phyloP scores from a whole-genome alignment of 2,113 vertebrate genomes.

The Labeo rohita region DNA sequence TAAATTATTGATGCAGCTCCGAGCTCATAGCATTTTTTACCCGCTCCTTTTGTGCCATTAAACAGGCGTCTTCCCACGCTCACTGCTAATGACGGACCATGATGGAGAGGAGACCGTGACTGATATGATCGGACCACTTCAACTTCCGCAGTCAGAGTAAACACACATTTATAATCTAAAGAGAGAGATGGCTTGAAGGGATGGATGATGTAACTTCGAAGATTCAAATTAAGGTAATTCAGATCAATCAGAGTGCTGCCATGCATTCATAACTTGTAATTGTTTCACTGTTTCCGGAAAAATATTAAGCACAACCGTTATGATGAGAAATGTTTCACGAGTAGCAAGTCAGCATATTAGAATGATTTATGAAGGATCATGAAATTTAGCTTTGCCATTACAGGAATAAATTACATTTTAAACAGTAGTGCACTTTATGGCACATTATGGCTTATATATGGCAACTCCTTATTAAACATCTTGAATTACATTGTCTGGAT shows the following conservation, averaged over 20 bases:
- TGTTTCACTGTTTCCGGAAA: neutral
- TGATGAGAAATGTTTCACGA: neutral
- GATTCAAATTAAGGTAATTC: constrained; percentile 59
- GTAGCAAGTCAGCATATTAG: neutral
- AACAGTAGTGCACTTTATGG: too few relatives aligned
- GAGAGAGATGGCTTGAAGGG: constrained; percentile 28
- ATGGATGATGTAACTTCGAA: constrained; percentile 57
- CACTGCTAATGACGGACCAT: constrained; percentile 49
- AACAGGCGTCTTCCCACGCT: constrained; percentile 42
- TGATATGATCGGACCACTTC: constrained; percentile 53
- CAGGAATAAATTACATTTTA: too few relatives aligned
- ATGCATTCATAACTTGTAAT: neutral
- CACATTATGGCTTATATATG: neutral
- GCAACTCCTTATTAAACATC: neutral
- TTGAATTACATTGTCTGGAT: neutral
- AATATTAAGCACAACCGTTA: neutral
- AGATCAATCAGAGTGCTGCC: constrained; percentile 58
- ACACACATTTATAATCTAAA: constrained; percentile 52
- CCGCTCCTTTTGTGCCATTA: constrained; percentile 61
- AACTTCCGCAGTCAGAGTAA: constrained; percentile 57
- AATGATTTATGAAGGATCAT: neutral
- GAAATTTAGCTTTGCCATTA: too few relatives aligned
- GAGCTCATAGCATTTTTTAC: constrained; percentile 54
- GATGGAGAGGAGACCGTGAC: constrained; percentile 49
- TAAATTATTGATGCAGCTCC: constrained; percentile 65